phyloP scores from a whole-genome alignment of 2,113 vertebrate species.

The Sakesphorus luctuosus region DNA sequence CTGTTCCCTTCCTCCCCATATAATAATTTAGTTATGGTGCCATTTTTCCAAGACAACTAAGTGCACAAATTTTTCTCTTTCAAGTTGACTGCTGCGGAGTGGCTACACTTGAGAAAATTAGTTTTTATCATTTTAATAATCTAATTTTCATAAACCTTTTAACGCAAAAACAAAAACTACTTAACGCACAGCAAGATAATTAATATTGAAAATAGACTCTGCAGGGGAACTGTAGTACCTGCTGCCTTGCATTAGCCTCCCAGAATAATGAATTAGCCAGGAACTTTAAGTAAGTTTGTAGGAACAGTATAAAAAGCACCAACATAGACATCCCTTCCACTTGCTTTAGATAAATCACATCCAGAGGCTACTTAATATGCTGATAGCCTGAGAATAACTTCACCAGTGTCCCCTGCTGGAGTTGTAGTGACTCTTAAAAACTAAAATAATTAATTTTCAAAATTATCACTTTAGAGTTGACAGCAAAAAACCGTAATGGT shows the following conservation, averaged over 20 bases:
- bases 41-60: neutral
- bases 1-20: neutral
- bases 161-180: constrained; percentile 68
- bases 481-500: neutral
- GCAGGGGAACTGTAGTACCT: constrained; percentile 60
- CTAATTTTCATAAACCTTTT: constrained; percentile 76
- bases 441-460: neutral
- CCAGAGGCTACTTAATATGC: neutral
- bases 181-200: constrained; percentile 75
- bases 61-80: constrained; percentile 30
- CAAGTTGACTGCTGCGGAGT: constrained; percentile 44
- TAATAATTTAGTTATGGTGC: neutral
- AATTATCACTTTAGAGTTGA: neutral
- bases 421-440: neutral
- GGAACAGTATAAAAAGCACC: neutral
- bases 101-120: constrained; percentile 67
- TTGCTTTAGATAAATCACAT: neutral
- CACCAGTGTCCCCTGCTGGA: neutral
- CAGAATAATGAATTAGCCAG: constrained; percentile 17
- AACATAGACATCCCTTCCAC: neutral
- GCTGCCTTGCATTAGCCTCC: constrained; percentile 11
- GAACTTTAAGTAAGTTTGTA: constrained; percentile 32
- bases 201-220: constrained; percentile 74
- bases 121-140: constrained; percentile 75
- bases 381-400: constrained; percentile 18